Evolutionary conservation across 2,888 invertebrate species (phyloP).

Genomic region (Stenoptilia bipunctidactyla): DNA sequence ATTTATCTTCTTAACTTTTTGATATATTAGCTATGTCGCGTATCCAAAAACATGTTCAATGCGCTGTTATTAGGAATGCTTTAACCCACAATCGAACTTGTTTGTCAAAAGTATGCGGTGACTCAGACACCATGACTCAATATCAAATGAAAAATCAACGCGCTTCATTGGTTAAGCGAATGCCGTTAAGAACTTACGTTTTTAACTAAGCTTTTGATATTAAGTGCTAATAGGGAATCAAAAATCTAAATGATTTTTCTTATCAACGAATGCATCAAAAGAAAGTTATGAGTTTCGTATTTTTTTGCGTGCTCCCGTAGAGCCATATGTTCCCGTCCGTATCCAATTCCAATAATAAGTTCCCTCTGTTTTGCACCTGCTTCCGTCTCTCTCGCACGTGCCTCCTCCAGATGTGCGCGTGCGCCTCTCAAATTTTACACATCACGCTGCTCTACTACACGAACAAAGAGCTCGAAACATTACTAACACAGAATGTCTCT

Average conservation of each 20-base stretch:
- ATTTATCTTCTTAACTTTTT: too few relatives aligned
- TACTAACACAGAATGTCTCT: too few relatives aligned
- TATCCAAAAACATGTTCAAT: too few relatives aligned
- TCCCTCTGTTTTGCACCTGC: slow-evolving; percentile 49
- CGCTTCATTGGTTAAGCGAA: too few relatives aligned
- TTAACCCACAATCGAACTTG: background rate
- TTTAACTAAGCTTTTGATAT: too few relatives aligned
- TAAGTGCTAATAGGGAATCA: background rate
- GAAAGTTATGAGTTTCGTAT: slow-evolving; percentile 1
- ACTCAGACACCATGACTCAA: slow-evolving; percentile 34
- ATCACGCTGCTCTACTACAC: too few relatives aligned
- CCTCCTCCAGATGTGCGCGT: slow-evolving; percentile 30
- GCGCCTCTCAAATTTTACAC: slow-evolving; percentile 11
- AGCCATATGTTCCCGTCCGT: slow-evolving; percentile 35
- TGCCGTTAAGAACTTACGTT: too few relatives aligned
- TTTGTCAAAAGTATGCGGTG: slow-evolving; percentile 24
- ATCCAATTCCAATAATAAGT: slow-evolving; percentile 40
- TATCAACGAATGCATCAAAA: too few relatives aligned
- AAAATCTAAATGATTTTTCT: background rate
- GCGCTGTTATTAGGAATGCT: too few relatives aligned
- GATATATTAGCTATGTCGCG: too few relatives aligned
- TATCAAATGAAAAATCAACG: too few relatives aligned
- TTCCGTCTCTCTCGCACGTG: slow-evolving; percentile 49
- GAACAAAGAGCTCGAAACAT: too few relatives aligned
- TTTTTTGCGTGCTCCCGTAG: slow-evolving; percentile 21